Percentiles rank a stretch among this genome's conserved stretches.
phyloP scores from a whole-genome alignment of 2,888 invertebrate species.

The Rotaria sp. region DNA sequence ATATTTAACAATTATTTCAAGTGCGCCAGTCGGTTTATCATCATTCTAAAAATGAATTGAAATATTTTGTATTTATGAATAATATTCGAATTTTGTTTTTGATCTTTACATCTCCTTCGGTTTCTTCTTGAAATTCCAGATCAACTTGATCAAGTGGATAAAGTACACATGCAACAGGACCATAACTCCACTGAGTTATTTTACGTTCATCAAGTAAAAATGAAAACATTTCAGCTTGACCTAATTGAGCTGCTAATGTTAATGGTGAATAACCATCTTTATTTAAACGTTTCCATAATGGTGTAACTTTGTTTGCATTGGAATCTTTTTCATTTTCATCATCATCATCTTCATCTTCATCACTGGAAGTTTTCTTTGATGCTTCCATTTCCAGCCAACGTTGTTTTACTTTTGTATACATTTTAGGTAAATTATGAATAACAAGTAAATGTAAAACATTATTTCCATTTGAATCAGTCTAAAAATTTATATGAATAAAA shows the following conservation, averaged over 20 bases:
- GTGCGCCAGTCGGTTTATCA: not conserved
- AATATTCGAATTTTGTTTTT: not conserved
- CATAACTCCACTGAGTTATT: slow-evolving; percentile 93
- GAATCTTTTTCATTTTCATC: too few relatives aligned
- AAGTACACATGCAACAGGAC: slow-evolving; percentile 86
- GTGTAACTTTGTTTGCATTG: not conserved
- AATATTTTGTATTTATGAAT: not conserved
- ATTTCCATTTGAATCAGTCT: not conserved
- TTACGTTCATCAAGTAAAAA: slow-evolving; percentile 89
- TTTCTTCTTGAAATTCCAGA: not conserved
- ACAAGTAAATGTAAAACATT: not conserved
- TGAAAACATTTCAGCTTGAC: slow-evolving; percentile 83
- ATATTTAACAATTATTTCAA: not conserved
- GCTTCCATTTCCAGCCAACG: not conserved
- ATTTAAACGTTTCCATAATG: slow-evolving; percentile 53
- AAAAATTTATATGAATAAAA: not conserved
- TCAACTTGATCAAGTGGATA: slow-evolving; percentile 84
- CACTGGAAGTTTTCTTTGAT: not conserved
- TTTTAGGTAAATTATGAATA: slow-evolving; percentile 7
- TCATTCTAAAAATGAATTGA: too few relatives aligned
- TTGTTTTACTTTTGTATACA: not conserved
- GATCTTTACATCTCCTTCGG: too few relatives aligned
- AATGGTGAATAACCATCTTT: slow-evolving; percentile 78
- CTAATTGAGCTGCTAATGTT: slow-evolving; percentile 83
- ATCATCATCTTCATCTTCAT: not conserved